Conservation (phyloP, 2,888 invertebrate genomes). For the Euzetes globulus region DNA sequence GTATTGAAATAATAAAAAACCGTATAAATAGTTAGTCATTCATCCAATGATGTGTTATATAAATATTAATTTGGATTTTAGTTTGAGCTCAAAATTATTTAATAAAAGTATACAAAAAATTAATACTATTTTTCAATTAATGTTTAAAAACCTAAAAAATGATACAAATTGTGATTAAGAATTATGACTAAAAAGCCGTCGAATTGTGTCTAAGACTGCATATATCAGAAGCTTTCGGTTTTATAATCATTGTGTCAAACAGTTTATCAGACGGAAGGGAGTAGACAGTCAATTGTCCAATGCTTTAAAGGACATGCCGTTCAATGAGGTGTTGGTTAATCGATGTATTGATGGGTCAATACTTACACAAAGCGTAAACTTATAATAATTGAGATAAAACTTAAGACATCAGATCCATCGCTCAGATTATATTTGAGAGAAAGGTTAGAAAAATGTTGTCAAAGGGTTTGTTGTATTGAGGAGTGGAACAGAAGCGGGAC, state of each 20-base stretch:
- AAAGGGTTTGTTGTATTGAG: not conserved
- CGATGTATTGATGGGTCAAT: not conserved
- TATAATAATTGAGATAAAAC: not conserved
- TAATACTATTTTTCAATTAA: no score
- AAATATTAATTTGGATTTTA: no score
- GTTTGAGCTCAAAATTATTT: no score
- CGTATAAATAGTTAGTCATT: not conserved
- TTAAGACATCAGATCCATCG: not conserved
- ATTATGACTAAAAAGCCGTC: not conserved
- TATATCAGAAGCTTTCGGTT: not conserved
- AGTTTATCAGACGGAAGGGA: not conserved
- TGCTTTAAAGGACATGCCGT: not conserved
- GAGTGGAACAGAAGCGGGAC: constrained; percentile 1
- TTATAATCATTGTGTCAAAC: not conserved
- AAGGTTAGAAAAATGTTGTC: not conserved
- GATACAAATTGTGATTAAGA: no score
- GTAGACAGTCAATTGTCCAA: not conserved
- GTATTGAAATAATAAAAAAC: not conserved
- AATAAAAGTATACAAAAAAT: no score
- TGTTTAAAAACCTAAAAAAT: no score
- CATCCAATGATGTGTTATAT: no score
- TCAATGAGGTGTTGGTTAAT: not conserved
- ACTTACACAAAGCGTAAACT: not conserved
- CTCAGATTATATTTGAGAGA: not conserved
- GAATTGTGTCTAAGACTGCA: not conserved